These are phyloP conservation scores for Neuroscelio doddi DNA, from an alignment of 2,888 invertebrate species.

Conservation along the genomic window DNA sequence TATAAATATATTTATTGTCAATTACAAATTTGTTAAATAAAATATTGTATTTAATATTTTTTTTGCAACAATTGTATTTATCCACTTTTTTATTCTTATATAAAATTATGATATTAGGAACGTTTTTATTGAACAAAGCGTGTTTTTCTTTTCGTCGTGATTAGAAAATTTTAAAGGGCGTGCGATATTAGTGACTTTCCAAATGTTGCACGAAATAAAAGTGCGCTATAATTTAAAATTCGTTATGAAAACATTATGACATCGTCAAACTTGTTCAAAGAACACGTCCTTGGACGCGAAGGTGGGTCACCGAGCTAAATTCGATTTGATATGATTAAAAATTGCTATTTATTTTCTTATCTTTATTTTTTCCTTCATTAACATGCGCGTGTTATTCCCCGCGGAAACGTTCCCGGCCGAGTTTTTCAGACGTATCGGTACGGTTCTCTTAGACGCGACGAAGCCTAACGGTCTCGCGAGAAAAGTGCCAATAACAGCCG, in stretches of 20 bases:
- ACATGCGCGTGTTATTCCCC: neutral
- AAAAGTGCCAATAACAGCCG: slow-evolving; percentile 9
- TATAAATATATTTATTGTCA: too few species aligned
- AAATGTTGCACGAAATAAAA: slow-evolving; percentile 18
- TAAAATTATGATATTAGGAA: too few species aligned
- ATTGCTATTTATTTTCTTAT: slow-evolving; percentile 57
- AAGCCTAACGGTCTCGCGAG: slow-evolving; percentile 7
- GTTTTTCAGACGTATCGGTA: too few species aligned
- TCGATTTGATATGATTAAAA: slow-evolving; percentile 57
- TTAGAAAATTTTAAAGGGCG: too few species aligned
- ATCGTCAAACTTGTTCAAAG: slow-evolving; percentile 40
- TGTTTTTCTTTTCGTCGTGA: too few species aligned
- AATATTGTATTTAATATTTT: too few species aligned
- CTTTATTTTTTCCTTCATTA: slow-evolving; percentile 25
- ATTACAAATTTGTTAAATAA: too few species aligned
- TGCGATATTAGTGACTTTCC: too few species aligned
- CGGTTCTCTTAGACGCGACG: neutral
- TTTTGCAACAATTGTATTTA: too few species aligned
- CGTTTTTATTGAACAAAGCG: too few species aligned
- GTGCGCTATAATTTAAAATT: slow-evolving; percentile 18
- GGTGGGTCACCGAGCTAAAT: slow-evolving; percentile 52
- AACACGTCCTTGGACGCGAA: slow-evolving; percentile 55
- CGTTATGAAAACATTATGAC: slow-evolving; percentile 6
- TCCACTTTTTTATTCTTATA: too few species aligned
- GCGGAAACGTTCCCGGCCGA: neutral